Conservation (phyloP, 2,797 vertebrate genomes). For the Gymnoscopelus braueri region DNA sequence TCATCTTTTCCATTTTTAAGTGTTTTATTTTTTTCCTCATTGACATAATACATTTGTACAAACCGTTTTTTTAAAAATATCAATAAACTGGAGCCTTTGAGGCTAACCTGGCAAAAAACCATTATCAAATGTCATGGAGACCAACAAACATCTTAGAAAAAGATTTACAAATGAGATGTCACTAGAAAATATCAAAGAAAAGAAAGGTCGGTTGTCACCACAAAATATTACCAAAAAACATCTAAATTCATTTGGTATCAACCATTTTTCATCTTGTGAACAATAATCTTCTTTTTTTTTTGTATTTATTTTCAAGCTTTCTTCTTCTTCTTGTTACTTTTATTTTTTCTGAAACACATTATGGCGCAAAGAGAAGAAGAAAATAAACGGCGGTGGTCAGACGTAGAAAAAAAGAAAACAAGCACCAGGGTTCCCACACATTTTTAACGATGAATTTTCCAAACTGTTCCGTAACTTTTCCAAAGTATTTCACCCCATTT, state of each 20-base stretch:
- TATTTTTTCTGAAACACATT: constrained; percentile 59
- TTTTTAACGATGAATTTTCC: no score
- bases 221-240: constrained; percentile 85
- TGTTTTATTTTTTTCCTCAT: constrained; percentile 75
- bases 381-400: constrained; percentile 59
- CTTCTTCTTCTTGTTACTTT: constrained; percentile 21
- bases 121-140: constrained; percentile 94
- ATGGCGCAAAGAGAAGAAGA: constrained; percentile 77
- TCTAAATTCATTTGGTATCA: constrained; percentile 83
- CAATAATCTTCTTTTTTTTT: constrained; percentile 65
- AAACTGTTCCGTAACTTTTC: no score
- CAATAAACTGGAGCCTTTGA: constrained; percentile 93
- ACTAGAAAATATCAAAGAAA: constrained; percentile 92
- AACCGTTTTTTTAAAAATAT: constrained; percentile 98
- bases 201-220: constrained; percentile 79
- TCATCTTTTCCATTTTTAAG: constrained; percentile 82
- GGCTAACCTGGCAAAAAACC: constrained; percentile 94
- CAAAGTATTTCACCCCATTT: no score
- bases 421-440: no score
- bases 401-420: constrained; percentile 69
- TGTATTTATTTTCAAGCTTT: constrained; percentile 51
- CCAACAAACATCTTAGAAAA: constrained; percentile 93
- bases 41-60: constrained; percentile 97
- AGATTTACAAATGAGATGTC: constrained; percentile 99
- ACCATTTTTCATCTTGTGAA: constrained; percentile 72